Evolutionary conservation across 2,113 vertebrate species (phyloP).

Genomic region (Stigmatopora nigra): DNA sequence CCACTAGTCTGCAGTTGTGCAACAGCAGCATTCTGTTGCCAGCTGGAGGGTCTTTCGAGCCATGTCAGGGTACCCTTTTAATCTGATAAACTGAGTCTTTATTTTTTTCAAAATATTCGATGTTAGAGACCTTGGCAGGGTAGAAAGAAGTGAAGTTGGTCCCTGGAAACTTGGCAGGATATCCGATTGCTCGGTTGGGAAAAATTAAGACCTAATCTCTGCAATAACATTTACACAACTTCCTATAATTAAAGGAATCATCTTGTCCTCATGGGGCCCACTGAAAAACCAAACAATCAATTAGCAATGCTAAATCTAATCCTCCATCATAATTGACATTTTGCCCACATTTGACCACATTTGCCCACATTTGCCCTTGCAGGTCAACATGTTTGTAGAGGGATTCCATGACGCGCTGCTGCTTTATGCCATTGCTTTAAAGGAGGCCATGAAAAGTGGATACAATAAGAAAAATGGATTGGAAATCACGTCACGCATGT

Average conservation of each 20-base stretch:
- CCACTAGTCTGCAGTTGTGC: background rate
- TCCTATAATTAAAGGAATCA: background rate
- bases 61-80: background rate
- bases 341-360: no score
- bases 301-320: background rate
- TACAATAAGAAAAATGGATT: constrained; percentile 84
- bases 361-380: constrained; percentile 8
- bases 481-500: constrained; percentile 83
- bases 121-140: background rate
- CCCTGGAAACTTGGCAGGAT: background rate
- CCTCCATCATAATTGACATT: background rate
- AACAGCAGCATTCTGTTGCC: background rate
- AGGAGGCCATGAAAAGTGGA: constrained; percentile 82
- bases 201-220: constrained; percentile 1
- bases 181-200: background rate
- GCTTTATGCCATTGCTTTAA: constrained; percentile 86
- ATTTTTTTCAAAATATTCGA: background rate
- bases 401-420: constrained; percentile 94
- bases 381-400: constrained; percentile 98
- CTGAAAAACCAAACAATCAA: background rate
- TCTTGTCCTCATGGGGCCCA: background rate
- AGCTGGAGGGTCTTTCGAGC: background rate
- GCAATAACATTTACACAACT: background rate
- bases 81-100: background rate
- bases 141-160: constrained; percentile 4